Conservation (phyloP, 2,888 invertebrate species). For the Scaptomyza reducta region DNA sequence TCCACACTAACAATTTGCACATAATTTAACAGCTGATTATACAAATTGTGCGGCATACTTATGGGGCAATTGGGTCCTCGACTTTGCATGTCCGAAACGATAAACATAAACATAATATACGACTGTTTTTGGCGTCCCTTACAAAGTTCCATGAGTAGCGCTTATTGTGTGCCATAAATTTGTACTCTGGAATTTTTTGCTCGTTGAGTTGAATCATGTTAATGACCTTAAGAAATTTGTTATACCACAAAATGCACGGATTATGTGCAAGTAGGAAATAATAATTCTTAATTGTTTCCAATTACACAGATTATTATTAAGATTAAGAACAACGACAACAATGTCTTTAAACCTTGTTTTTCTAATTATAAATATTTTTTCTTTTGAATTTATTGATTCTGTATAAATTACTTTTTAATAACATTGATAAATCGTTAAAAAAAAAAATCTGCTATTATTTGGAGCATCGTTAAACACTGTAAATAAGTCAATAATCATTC, state of each 20-base stretch:
- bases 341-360: no score
- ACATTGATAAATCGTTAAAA: no score
- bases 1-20: slow-evolving; percentile 55
- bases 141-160: slow-evolving; percentile 56
- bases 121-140: slow-evolving; percentile 23
- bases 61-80: slow-evolving; percentile 17
- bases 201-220: not conserved
- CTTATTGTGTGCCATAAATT: slow-evolving; percentile 69
- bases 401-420: no score
- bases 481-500: not conserved
- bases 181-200: not conserved
- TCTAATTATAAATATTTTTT: no score
- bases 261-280: not conserved
- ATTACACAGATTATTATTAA: not conserved
- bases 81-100: slow-evolving; percentile 72
- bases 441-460: not conserved
- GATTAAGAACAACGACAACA: no score
- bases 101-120: slow-evolving; percentile 75
- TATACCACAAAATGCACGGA: not conserved
- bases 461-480: no score
- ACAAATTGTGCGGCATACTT: slow-evolving; percentile 55
- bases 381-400: no score
- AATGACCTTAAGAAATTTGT: not conserved
- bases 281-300: not conserved
- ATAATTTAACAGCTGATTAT: slow-evolving; percentile 76